Evolutionary conservation across 1,140 invertebrate species (phyloP).

Genomic region (Saccostrea cuccullata): DNA sequence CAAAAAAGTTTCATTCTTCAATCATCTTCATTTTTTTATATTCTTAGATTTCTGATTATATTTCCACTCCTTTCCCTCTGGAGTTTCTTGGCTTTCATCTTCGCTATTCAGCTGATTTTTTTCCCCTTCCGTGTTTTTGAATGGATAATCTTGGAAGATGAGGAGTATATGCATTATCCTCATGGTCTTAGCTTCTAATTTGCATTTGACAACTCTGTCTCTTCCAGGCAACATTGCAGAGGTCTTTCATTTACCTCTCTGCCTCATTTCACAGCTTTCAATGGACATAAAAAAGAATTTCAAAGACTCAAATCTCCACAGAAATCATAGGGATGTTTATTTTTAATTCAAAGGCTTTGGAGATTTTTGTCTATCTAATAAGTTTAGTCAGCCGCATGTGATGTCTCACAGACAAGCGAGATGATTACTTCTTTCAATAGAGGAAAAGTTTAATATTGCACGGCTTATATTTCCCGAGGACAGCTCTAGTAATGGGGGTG

Average conservation of each 20-base stretch:
- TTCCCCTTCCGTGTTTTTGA: conserved; percentile 29
- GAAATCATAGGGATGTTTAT: conserved; percentile 17
- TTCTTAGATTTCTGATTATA: conserved; percentile 17
- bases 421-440: conserved; percentile 28
- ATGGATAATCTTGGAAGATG: conserved; percentile 16
- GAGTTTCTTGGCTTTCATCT: conserved; percentile 6
- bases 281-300: conserved; percentile 28
- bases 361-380: conserved; percentile 5
- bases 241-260: conserved; percentile 26
- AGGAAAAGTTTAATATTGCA: background rate
- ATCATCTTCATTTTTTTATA: background rate
- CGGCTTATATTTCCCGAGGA: background rate
- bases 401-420: conserved; percentile 14
- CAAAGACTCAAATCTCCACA: conserved; percentile 24
- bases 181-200: conserved; percentile 26
- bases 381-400: background rate
- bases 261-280: conserved; percentile 32
- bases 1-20: background rate
- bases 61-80: background rate
- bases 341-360: conserved; percentile 14
- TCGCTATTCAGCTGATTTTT: background rate
- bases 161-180: conserved; percentile 14
- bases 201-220: conserved; percentile 37
- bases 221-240: conserved; percentile 25
- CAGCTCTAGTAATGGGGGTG: background rate